Conservation (phyloP, 1,140 invertebrate species). For the Drosophila ercepeae region DNA sequence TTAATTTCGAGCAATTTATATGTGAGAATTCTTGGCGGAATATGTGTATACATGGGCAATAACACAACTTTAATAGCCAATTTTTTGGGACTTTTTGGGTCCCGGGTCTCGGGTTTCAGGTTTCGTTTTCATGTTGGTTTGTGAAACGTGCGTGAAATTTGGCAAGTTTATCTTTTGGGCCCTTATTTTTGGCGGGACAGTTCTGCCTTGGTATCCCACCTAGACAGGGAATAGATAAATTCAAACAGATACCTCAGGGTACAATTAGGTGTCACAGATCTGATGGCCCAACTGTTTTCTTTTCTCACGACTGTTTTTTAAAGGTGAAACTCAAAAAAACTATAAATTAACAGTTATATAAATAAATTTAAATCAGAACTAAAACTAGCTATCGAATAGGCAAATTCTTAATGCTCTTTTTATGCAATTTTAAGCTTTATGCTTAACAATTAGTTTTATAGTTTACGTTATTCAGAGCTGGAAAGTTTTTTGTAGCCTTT, state of each 20-base stretch:
- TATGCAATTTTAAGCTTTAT: background rate
- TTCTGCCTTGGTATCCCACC: slow-evolving; percentile 16
- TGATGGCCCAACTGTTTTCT: slow-evolving; percentile 22
- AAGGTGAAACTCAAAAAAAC: slow-evolving; percentile 47
- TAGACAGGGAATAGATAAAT: slow-evolving; percentile 48
- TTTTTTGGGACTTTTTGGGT: slow-evolving; percentile 26
- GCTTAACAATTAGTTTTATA: background rate
- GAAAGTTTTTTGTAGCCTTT: background rate
- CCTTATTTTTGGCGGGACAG: slow-evolving; percentile 15
- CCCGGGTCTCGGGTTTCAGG: background rate
- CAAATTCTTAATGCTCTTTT: background rate
- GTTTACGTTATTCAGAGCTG: background rate
- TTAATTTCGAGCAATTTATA: slow-evolving; percentile 65
- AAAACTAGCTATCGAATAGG: background rate
- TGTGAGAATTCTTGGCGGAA: slow-evolving; percentile 58
- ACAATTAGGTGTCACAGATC: slow-evolving; percentile 15
- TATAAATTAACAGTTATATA: slow-evolving; percentile 30
- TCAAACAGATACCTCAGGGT: slow-evolving; percentile 28
- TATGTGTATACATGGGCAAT: slow-evolving; percentile 53
- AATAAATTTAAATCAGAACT: slow-evolving; percentile 5
- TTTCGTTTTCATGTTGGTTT: slow-evolving; percentile 49
- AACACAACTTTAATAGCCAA: slow-evolving; percentile 69
- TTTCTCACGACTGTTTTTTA: slow-evolving; percentile 37
- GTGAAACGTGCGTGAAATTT: slow-evolving; percentile 68
- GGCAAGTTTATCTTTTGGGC: slow-evolving; percentile 14